Evolutionary conservation across 2,113 vertebrate genomes (phyloP).

Genomic region (Okapia johnstoni): DNA sequence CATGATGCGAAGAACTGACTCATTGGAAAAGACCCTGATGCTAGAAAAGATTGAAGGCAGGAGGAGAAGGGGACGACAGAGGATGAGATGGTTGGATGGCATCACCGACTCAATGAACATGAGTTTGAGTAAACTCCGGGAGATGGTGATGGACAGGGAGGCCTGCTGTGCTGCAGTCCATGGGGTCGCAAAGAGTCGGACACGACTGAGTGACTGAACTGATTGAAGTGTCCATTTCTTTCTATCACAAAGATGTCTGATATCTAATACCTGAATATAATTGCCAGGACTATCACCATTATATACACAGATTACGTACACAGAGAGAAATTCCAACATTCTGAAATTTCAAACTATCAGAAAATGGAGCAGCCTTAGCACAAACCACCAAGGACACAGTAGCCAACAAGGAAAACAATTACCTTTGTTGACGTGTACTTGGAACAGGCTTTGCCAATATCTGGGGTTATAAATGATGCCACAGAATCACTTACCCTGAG

Average conservation of each 20-base stretch:
- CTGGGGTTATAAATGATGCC: slow-evolving; percentile 65
- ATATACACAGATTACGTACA: background rate
- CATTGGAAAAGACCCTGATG: background rate
- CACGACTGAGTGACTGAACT: background rate
- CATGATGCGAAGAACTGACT: background rate
- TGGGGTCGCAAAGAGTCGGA: background rate
- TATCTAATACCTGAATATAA: background rate
- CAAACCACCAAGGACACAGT: slow-evolving; percentile 34
- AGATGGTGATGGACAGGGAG: background rate
- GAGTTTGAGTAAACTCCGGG: background rate
- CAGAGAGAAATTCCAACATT: background rate
- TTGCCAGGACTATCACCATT: background rate
- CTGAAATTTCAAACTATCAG: slow-evolving; percentile 35
- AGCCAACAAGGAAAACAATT: slow-evolving; percentile 52
- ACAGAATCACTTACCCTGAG: slow-evolving; percentile 59
- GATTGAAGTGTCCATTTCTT: background rate
- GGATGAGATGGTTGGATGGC: background rate
- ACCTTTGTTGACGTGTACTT: slow-evolving; percentile 40
- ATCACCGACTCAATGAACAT: background rate
- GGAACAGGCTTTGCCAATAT: slow-evolving; percentile 45
- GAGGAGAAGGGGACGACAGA: background rate
- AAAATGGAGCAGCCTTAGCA: slow-evolving; percentile 43
- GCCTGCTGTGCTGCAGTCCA: background rate
- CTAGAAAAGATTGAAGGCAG: background rate
- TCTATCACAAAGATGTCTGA: background rate